Base-by-base conservation (phyloP, 2,797 vertebrate genomes). In the Chaenodraco wilsoni region DNA sequence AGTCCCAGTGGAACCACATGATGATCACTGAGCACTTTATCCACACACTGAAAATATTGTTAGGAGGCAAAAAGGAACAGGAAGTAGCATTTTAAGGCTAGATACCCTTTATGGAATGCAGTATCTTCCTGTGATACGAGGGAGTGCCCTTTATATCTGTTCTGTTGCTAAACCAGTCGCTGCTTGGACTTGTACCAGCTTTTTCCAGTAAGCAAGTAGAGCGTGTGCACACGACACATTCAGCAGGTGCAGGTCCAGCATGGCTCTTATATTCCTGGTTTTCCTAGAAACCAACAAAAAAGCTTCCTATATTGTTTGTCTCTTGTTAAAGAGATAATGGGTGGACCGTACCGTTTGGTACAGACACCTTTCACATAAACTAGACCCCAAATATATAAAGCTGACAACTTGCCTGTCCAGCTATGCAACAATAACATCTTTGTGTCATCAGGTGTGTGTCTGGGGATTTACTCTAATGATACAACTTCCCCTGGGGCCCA, bases 371-470 rank as follows among this genome's bases (percentile, higher is more conserved):
- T 19, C 17, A 67, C 17, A 54, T 41, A 17, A 60, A 60, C 55
- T 27, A 2, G 7, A 16, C 13, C 33, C 14, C 6, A 64, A 37
- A 63, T 15, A 63, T 16, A 17, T n/a, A 56, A 64, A 60, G 27
- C 7, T 4, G 62, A 72, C 56, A 54, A 27, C 11, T n/a, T 40
- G 16, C 14, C 3, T 19, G 59, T n/a, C 21, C 43, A 3, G 6
- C 60, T 79, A 77, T 62, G 76, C 77, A 85, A 88, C 65, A 89
- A 82, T 69, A 85, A 86, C 78, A 87, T 59, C 58, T 61, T 50
- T 74, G 82, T 88, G 88, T 88, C 79, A 86, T 87, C 85, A 88
- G 78, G 46, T 71, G 45, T 33, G 67, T 78, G 61, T 86, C 82
- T 51, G 54, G 79, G 72, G 84, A 82, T 74, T 65, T 64, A 59